These are phyloP conservation scores for Chloropsis hardwickii DNA, from an alignment of 2,113 vertebrate genomes.

Conservation along the genomic window DNA sequence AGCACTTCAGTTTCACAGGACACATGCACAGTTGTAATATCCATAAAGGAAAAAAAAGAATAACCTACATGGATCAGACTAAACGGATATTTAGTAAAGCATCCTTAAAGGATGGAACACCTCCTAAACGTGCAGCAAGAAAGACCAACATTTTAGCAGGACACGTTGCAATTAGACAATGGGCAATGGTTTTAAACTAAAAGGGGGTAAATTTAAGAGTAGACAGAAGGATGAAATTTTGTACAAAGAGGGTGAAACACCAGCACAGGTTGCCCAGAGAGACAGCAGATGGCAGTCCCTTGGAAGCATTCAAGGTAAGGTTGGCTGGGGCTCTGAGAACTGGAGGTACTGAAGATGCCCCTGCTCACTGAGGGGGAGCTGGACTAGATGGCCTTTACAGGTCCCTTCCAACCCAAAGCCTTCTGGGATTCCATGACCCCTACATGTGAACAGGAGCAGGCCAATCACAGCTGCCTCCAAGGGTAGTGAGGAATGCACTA, in stretches of 20 bases:
- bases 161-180: background rate
- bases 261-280: background rate
- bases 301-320: background rate
- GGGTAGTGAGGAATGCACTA: accelerated
- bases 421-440: background rate
- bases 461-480: background rate
- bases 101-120: background rate
- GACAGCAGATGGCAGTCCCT: background rate
- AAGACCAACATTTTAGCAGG: background rate
- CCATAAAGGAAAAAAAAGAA: background rate
- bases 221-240: background rate
- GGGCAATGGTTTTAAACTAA: background rate
- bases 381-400: background rate
- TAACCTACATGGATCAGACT: background rate
- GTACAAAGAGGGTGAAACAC: background rate
- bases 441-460: background rate
- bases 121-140: background rate
- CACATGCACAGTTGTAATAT: background rate
- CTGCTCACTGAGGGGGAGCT: background rate
- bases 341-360: background rate
- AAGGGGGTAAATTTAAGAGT: background rate
- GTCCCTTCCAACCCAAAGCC: background rate
- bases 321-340: background rate
- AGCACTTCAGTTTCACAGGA: background rate
- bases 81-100: background rate